Conservation (phyloP, 2,888 invertebrate genomes). For the Drosophila rellima region DNA sequence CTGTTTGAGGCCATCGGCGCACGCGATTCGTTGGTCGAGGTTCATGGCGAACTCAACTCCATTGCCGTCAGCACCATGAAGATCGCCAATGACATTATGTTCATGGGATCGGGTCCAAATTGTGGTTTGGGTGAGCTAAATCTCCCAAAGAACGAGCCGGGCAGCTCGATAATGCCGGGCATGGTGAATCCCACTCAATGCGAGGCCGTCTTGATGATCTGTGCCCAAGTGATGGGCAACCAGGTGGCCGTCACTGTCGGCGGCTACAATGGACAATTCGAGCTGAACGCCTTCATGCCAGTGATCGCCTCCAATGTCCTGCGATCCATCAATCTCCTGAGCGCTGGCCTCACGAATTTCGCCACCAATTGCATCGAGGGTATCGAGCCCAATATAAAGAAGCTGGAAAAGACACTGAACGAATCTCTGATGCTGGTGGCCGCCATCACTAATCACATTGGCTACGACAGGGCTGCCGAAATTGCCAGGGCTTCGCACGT, state of each 20-base stretch:
- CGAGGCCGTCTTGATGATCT: slow-evolving; percentile 98
- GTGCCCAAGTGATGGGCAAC: slow-evolving; percentile 98
- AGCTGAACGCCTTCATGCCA: slow-evolving; percentile 99
- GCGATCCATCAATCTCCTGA: slow-evolving; percentile 93
- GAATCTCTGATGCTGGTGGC: slow-evolving; percentile 99
- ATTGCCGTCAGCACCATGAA: slow-evolving; percentile 97
- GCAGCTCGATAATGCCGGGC: slow-evolving; percentile 99
- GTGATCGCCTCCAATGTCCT: slow-evolving; percentile 97
- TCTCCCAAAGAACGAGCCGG: slow-evolving; percentile 98
- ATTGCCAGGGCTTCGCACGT: slow-evolving; percentile 98
- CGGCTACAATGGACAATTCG: slow-evolving; percentile 98
- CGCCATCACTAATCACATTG: slow-evolving; percentile 97
- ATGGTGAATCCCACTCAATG: slow-evolving; percentile 99
- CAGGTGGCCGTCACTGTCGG: slow-evolving; percentile 96
- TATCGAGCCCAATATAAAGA: slow-evolving; percentile 90
- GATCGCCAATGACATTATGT: slow-evolving; percentile 95
- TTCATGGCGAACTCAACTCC: slow-evolving; percentile 96
- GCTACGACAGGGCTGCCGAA: slow-evolving; percentile 96
- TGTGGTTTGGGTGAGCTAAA: slow-evolving; percentile 97
- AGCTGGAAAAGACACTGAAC: slow-evolving; percentile 92
- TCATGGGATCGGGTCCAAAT: slow-evolving; percentile 97
- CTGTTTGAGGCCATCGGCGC: slow-evolving; percentile 98
- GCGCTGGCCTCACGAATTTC: slow-evolving; percentile 93
- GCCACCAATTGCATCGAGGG: slow-evolving; percentile 93
- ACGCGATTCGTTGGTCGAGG: slow-evolving; percentile 97